phyloP scores from a whole-genome alignment of 2,888 invertebrate species.

The Drosophila eohydei region DNA sequence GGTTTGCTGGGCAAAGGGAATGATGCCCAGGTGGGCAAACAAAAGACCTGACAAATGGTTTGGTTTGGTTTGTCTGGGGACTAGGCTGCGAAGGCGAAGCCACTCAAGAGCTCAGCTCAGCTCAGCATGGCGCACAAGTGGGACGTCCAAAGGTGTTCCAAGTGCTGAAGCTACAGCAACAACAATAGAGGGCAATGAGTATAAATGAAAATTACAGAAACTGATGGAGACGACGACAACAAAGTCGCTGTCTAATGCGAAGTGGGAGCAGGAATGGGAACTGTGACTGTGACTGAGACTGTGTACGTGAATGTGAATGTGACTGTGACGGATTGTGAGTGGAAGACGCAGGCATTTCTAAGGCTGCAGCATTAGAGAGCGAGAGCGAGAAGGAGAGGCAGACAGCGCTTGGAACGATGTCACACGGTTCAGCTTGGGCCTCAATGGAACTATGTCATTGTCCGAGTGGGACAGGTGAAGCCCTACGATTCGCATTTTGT shows the following conservation, averaged over 20 bases:
- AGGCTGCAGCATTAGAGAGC: conserved; percentile 65
- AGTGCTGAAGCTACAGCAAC: conserved; percentile 32
- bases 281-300: conserved; percentile 10
- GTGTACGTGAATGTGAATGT: background rate
- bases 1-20: conserved; percentile 14
- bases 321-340: conserved; percentile 46
- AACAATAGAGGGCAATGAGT: conserved; percentile 10
- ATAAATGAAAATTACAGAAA: conserved; percentile 64
- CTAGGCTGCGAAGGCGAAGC: conserved; percentile 43
- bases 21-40: conserved; percentile 60
- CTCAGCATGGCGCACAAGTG: conserved; percentile 29
- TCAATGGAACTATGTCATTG: conserved; percentile 68
- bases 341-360: conserved; percentile 57
- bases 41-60: conserved; percentile 27
- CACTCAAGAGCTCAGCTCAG: conserved; percentile 55
- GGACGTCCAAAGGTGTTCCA: conserved; percentile 39
- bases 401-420: conserved; percentile 29
- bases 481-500: conserved; percentile 47
- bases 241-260: conserved; percentile 40
- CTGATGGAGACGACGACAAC: conserved; percentile 28
- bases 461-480: conserved; percentile 49
- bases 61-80: conserved; percentile 21
- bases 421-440: conserved; percentile 28
- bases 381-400: background rate
- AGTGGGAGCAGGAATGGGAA: conserved; percentile 32